Conservation (phyloP, 1,140 invertebrate genomes). For the Leptonema lineaticorne region DNA sequence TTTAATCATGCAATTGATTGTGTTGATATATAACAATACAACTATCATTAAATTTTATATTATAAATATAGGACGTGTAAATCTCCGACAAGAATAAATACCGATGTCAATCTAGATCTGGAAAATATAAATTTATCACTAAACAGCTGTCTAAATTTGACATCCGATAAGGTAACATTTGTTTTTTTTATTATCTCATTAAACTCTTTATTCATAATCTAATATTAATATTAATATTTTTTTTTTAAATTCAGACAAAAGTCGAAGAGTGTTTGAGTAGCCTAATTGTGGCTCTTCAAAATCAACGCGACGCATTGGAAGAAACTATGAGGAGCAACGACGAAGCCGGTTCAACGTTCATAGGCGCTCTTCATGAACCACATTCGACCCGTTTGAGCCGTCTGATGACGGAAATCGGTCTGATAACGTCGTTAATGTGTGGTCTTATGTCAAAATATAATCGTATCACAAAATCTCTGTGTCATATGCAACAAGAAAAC, state of each 20-base stretch:
- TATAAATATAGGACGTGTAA: too few species aligned
- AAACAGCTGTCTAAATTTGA: too few species aligned
- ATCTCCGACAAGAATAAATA: too few species aligned
- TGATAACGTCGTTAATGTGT: constrained; percentile 18
- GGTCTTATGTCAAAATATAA: constrained; percentile 21
- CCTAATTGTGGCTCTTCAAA: constrained; percentile 9
- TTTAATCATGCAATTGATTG: too few species aligned
- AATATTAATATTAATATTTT: background rate
- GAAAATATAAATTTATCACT: background rate
- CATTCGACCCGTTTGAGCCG: constrained; percentile 12
- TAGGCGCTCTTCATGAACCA: background rate
- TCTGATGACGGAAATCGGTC: constrained; percentile 13
- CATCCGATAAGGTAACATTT: background rate
- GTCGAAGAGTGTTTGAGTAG: background rate
- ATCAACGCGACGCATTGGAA: constrained; percentile 3
- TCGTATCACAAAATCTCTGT: constrained; percentile 2
- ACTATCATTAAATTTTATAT: too few species aligned
- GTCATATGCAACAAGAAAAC: constrained; percentile 6
- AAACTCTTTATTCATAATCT: background rate
- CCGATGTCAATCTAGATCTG: too few species aligned
- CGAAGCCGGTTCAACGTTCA: background rate
- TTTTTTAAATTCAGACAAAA: constrained; percentile 1
- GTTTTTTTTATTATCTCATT: background rate
- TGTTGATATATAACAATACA: too few species aligned
- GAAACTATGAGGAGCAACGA: constrained; percentile 2